Percentiles rank a stretch among this genome's conserved stretches.
Conservation (phyloP, 2,113 vertebrate species). For the Tragelaphus imberbis region DNA sequence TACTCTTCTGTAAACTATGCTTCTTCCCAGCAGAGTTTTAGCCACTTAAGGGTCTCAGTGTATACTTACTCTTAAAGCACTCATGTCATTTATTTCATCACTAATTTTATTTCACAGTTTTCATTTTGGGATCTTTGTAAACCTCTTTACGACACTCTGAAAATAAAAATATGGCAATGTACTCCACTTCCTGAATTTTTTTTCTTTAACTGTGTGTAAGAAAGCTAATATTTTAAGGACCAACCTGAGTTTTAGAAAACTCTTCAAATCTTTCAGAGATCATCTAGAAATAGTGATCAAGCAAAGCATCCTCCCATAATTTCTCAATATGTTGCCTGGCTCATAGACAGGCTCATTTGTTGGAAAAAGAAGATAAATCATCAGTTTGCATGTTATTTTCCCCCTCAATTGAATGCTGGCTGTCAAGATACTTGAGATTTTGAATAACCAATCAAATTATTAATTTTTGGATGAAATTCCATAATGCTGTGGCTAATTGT, state of each 20-base stretch:
- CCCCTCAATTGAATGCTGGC: constrained; percentile 32
- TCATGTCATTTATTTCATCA: neutral
- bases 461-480: constrained; percentile 58
- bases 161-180: neutral
- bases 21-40: neutral
- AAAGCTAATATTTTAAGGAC: constrained; percentile 12
- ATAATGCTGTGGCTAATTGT: constrained; percentile 46
- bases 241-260: neutral
- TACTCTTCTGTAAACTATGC: neutral
- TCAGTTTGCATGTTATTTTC: constrained; percentile 27
- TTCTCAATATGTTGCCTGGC: constrained; percentile 35
- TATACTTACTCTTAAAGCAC: neutral
- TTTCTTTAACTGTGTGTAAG: neutral
- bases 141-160: neutral
- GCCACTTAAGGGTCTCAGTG: neutral
- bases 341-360: constrained; percentile 35
- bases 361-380: constrained; percentile 30
- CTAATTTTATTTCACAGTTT: constrained; percentile 32
- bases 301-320: neutral
- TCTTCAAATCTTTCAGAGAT: neutral
- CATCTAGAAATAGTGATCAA: neutral
- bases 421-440: constrained; percentile 50
- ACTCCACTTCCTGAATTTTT: neutral
- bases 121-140: neutral
- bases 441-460: constrained; percentile 65